These are phyloP conservation scores for Oophaga sylvatica DNA, from an alignment of 2,797 vertebrate genomes.

Conservation along the genomic window DNA sequence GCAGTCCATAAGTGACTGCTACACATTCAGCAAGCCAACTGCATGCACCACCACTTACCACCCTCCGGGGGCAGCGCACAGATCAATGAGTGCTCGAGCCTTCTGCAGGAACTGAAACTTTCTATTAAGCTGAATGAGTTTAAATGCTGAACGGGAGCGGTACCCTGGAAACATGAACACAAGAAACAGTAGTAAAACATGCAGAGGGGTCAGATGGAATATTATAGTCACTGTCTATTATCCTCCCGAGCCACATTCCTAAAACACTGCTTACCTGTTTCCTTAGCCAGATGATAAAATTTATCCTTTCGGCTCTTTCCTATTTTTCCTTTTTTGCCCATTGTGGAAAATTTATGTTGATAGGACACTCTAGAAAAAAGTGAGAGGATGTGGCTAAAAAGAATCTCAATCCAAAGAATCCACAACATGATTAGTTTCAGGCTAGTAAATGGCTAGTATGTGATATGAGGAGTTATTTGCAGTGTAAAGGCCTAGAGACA, in stretches of 20 bases:
- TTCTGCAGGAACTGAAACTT: constrained; percentile 95
- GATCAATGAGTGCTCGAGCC: constrained; percentile 87
- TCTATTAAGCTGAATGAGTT: constrained; percentile 94
- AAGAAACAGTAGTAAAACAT: neutral
- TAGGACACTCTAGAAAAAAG: neutral
- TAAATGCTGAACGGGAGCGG: constrained; percentile 96
- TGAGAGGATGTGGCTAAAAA: neutral
- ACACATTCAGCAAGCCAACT: neutral
- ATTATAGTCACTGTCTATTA: neutral
- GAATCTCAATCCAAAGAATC: too few relatives aligned
- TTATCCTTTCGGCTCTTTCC: constrained; percentile 93
- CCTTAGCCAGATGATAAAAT: constrained; percentile 95
- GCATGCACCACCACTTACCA: constrained; percentile 80
- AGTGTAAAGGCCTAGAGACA: too few relatives aligned
- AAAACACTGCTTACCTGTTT: constrained; percentile 80
- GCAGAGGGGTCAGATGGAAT: neutral
- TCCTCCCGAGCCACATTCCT: neutral
- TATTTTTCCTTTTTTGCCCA: constrained; percentile 96
- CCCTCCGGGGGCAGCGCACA: constrained; percentile 93
- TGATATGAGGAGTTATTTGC: too few relatives aligned
- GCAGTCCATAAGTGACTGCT: neutral
- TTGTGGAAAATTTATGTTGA: constrained; percentile 36
- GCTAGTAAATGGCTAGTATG: too few relatives aligned
- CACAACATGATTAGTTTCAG: too few relatives aligned
- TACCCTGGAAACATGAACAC: constrained; percentile 77